phyloP scores from a whole-genome alignment of 35 echinoderm and acorn worm species.

The Stichopus chloronotus region DNA sequence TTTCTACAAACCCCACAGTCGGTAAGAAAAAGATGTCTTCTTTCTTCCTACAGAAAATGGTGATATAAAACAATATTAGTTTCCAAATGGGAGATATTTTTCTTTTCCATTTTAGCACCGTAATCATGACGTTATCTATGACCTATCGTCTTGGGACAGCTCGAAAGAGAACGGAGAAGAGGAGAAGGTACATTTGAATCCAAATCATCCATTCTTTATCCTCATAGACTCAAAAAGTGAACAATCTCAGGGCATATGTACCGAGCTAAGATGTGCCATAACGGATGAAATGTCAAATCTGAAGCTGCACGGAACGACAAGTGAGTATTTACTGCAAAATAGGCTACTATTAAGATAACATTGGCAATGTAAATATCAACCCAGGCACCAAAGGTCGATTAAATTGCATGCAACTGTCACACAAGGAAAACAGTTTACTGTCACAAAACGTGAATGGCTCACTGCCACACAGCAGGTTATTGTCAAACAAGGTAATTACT shows the following conservation, averaged over 20 bases:
- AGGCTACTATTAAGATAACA: background rate
- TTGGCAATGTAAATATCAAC: no score
- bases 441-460: no score
- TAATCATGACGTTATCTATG: background rate
- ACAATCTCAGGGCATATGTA: background rate
- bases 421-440: no score
- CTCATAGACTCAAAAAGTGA: constrained; percentile 15
- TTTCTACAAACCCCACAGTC: background rate
- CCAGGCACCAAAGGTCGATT: background rate
- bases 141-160: background rate
- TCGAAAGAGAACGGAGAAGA: no score
- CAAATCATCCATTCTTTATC: constrained; percentile 39
- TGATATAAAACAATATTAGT: no score
- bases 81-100: no score
- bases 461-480: no score
- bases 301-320: constrained; percentile 14
- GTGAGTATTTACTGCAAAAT: constrained; percentile 23
- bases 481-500: no score
- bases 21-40: background rate
- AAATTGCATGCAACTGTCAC: no score
- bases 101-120: background rate
- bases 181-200: background rate
- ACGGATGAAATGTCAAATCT: constrained; percentile 36
- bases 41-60: no score
- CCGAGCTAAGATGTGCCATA: constrained; percentile 16